Evolutionary conservation across 2,888 invertebrate species (phyloP).

Genomic region (Caenorhabditis sp.): DNA sequence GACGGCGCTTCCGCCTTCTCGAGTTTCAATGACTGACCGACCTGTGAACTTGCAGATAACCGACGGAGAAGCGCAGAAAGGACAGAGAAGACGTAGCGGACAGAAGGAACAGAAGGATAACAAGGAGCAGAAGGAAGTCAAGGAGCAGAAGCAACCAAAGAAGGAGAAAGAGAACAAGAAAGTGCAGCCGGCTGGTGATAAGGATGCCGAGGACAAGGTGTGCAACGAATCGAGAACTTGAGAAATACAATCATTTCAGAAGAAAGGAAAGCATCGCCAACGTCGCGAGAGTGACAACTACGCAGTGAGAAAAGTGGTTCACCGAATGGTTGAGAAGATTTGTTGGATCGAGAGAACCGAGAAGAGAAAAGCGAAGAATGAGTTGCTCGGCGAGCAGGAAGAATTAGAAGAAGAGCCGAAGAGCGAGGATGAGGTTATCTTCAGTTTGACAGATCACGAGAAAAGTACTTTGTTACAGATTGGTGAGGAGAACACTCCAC

Average conservation of each 20-base stretch:
- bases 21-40: slow-evolving; percentile 41
- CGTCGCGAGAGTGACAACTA: slow-evolving; percentile 63
- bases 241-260: slow-evolving; percentile 17
- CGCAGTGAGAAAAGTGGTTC: slow-evolving; percentile 60
- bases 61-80: slow-evolving; percentile 37
- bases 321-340: slow-evolving; percentile 56
- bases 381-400: slow-evolving; percentile 40
- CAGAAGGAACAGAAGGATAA: slow-evolving; percentile 25
- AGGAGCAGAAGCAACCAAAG: slow-evolving; percentile 9
- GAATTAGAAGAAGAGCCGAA: slow-evolving; percentile 49
- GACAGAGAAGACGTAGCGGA: slow-evolving; percentile 50
- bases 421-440: slow-evolving; percentile 47
- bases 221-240: not conserved
- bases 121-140: slow-evolving; percentile 11
- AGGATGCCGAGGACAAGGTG: slow-evolving; percentile 41
- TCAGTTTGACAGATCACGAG: no score
- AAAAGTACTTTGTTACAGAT: no score
- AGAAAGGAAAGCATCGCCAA: slow-evolving; percentile 37
- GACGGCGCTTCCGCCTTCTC: slow-evolving; percentile 7
- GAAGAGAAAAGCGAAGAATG: slow-evolving; percentile 56
- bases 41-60: slow-evolving; percentile 23
- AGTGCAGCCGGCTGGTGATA: slow-evolving; percentile 32
- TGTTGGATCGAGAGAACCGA: slow-evolving; percentile 60
- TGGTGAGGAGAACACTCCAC: slow-evolving; percentile 12
- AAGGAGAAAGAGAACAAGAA: slow-evolving; percentile 27